A percentile compares a stretch with the other conserved stretches of the same genome.
phyloP scores from a whole-genome alignment of 2,888 invertebrate species.

The Lypha dubia region DNA sequence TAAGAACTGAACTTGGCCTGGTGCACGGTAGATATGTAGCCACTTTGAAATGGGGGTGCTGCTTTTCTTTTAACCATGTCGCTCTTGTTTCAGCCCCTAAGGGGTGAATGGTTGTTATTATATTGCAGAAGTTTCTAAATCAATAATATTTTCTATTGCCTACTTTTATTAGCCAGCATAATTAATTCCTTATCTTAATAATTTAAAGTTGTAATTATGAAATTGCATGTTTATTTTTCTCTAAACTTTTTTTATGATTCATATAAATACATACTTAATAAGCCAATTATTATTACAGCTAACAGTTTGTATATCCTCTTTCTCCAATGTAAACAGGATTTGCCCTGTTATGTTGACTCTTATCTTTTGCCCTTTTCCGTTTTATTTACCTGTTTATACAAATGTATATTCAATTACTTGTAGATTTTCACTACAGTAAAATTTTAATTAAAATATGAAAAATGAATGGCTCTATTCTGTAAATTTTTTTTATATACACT shows the following conservation, averaged over 20 bases:
- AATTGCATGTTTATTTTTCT: neutral
- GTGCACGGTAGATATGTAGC: too few species aligned
- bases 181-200: neutral
- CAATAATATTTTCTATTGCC: conserved; percentile 8
- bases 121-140: neutral
- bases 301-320: neutral
- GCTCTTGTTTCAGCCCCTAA: too few species aligned
- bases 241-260: neutral
- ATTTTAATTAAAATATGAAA: conserved; percentile 61
- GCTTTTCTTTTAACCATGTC: too few species aligned
- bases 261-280: conserved; percentile 2
- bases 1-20: too few species aligned
- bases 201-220: neutral
- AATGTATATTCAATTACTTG: conserved; percentile 54
- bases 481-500: neutral
- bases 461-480: neutral
- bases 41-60: too few species aligned
- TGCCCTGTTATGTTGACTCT: neutral
- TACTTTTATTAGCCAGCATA: conserved; percentile 1
- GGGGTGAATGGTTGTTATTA: neutral
- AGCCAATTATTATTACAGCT: neutral
- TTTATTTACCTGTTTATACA: conserved; percentile 19
- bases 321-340: conserved; percentile 25
- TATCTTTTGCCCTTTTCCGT: neutral
- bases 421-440: conserved; percentile 50